Base-by-base conservation (phyloP, 2,888 invertebrate species). In the Pilophorus perplexus region DNA sequence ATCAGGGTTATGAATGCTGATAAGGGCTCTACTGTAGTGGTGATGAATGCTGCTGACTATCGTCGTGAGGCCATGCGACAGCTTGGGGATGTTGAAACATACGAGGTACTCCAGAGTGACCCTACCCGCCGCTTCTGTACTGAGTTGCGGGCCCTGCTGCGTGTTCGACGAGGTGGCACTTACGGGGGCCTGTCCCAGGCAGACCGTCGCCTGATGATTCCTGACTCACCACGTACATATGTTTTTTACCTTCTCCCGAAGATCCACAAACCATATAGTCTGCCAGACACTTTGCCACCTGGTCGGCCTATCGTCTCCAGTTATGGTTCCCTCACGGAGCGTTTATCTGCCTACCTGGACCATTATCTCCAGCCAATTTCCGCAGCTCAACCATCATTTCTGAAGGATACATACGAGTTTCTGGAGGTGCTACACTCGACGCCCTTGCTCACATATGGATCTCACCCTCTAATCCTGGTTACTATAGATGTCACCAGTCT, bases 401-500 rank as follows among this genome's bases (percentile, higher is more conserved):
- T 44, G 18, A 44, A 14, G 18, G 44, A 44, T 16, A 14, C 44
- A 14, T 44, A 44, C 44, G 44, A 44, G 5, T 44, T 44, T 14
- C 8, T 44, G 18, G 18, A 12, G 14, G 18, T 14, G 18, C 44
- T 44, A 8, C 14, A 12, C 18, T 44, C 44, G 5, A 44, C 6
- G 6, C 33, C 33, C 6, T 33, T 33, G 33, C 33, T 33, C 33
- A 33, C 33, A 10, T 33, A 33, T 10, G 33, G 33, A 33, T 14
- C 44, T 14, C n/a, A 14, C n/a, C 44, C 44, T 14, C 44, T 16
- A 6, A 27, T 55, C 57, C 37, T 55, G 16, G 57, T 16, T 4
- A 55, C 57, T 12, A 12, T 55, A 5, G 57, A 55, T 37, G 57
- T 33, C 6, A 55, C 38, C 27, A 22, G 22, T 37, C 57, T 55